Evolutionary conservation across 2,113 vertebrate genomes (phyloP).

Genomic region (Sturnus vulgaris): DNA sequence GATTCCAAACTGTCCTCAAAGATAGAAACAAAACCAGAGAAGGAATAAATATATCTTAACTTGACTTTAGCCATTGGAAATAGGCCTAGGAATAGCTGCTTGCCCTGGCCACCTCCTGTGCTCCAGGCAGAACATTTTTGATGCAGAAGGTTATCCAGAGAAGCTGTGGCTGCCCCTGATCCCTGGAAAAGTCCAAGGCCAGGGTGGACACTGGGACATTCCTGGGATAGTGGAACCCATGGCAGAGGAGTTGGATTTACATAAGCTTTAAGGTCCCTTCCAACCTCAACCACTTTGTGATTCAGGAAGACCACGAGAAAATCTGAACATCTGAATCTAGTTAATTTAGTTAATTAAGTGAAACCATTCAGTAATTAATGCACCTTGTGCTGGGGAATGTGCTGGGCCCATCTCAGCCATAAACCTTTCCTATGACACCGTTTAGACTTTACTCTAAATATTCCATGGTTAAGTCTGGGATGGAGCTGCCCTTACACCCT

Average conservation of each 20-base stretch:
- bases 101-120: not conserved
- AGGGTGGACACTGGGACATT: not conserved
- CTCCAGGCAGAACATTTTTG: not conserved
- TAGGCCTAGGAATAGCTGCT: not conserved
- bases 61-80: not conserved
- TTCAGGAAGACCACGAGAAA: not conserved
- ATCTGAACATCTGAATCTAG: not conserved
- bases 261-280: not conserved
- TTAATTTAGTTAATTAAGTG: not conserved
- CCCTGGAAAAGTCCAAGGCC: not conserved
- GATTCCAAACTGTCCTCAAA: not conserved
- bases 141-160: not conserved
- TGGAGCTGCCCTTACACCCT: not conserved
- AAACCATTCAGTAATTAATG: not conserved
- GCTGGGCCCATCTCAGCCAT: not conserved
- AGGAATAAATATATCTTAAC: not conserved
- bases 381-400: not conserved
- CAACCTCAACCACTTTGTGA: not conserved
- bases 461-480: not conserved
- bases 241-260: not conserved
- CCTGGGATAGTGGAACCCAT: not conserved
- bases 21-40: not conserved
- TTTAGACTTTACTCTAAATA: not conserved
- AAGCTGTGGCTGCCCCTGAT: not conserved
- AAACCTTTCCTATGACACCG: not conserved